phyloP scores from a whole-genome alignment of 2,113 vertebrate genomes.

The Sigmodon hispidus region DNA sequence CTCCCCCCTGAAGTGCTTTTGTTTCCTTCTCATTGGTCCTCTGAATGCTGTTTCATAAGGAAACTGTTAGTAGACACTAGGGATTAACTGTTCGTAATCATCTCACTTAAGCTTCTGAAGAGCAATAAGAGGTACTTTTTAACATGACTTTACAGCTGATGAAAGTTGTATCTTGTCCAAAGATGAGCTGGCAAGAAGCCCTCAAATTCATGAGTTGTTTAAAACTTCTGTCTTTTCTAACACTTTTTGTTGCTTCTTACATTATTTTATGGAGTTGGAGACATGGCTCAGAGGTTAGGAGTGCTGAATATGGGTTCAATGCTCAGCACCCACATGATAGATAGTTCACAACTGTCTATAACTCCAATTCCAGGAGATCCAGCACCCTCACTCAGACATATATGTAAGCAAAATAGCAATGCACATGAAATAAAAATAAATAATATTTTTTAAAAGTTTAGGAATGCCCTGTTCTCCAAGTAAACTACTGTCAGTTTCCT shows the following conservation, averaged over 20 bases:
- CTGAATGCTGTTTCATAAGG: not conserved
- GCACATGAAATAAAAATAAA: not conserved
- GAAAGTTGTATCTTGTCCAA: slow-evolving; percentile 40
- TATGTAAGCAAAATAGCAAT: not conserved
- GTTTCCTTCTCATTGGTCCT: not conserved
- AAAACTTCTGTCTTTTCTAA: not conserved
- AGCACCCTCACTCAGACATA: not conserved
- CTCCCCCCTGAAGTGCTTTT: not conserved
- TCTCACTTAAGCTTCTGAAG: slow-evolving; percentile 46
- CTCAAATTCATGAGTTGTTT: slow-evolving; percentile 21
- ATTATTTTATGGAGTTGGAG: not conserved
- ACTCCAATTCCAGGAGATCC: not conserved
- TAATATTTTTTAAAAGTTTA: not conserved
- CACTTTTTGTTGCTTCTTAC: slow-evolving; percentile 12
- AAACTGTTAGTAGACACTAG: not conserved
- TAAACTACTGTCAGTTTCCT: slow-evolving; percentile 23
- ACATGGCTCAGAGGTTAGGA: not conserved
- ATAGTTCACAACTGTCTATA: not conserved
- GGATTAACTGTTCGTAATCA: not conserved
- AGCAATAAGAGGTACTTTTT: slow-evolving; percentile 21
- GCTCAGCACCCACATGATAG: not conserved
- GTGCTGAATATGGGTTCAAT: not conserved
- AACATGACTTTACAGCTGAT: not conserved
- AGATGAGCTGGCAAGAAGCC: not conserved
- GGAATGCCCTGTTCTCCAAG: not conserved